Percentiles rank a stretch among this genome's conserved stretches.
Evolutionary conservation across 2,797 vertebrate species (phyloP).

Genomic region (Sebastes kiyomatsui): DNA sequence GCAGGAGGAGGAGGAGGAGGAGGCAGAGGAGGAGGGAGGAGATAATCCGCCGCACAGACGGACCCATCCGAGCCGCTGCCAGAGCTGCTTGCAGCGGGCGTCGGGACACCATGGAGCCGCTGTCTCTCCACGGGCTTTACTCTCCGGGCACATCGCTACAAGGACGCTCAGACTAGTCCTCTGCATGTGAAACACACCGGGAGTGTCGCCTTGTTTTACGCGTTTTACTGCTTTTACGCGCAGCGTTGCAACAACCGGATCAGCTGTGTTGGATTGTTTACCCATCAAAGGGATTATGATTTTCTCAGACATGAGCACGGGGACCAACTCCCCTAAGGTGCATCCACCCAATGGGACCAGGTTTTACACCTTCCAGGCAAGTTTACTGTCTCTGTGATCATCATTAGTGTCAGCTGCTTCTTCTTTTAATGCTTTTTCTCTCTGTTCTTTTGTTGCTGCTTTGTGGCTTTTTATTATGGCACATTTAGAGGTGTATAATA

Average conservation of each 20-base stretch:
- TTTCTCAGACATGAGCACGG: slow-evolving; percentile 97
- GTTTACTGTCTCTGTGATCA: slow-evolving; percentile 48
- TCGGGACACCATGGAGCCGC: slow-evolving; percentile 65
- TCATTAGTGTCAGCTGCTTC: neutral
- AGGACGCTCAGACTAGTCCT: neutral
- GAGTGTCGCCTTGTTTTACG: slow-evolving; percentile 1
- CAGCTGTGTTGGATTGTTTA: slow-evolving; percentile 85
- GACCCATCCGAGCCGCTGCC: slow-evolving; percentile 85
- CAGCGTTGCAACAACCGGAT: slow-evolving; percentile 60
- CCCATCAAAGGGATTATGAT: slow-evolving; percentile 91
- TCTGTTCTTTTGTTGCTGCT: neutral
- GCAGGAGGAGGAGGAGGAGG: slow-evolving; percentile 82
- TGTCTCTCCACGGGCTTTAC: slow-evolving; percentile 4
- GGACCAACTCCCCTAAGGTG: slow-evolving; percentile 95
- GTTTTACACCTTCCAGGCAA: slow-evolving; percentile 98
- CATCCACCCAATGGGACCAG: slow-evolving; percentile 97
- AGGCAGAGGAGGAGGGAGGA: slow-evolving; percentile 81
- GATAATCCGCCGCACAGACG: slow-evolving; percentile 92
- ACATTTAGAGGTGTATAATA: neutral
- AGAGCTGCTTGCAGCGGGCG: slow-evolving; percentile 71
- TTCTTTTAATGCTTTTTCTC: neutral
- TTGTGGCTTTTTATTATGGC: neutral
- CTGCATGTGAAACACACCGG: neutral
- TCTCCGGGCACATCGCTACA: neutral
- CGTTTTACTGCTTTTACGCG: neutral